Percentiles rank a stretch among this genome's conserved stretches.
Conservation (phyloP, 2,113 vertebrate species). For the Pogonocichla stellata region DNA sequence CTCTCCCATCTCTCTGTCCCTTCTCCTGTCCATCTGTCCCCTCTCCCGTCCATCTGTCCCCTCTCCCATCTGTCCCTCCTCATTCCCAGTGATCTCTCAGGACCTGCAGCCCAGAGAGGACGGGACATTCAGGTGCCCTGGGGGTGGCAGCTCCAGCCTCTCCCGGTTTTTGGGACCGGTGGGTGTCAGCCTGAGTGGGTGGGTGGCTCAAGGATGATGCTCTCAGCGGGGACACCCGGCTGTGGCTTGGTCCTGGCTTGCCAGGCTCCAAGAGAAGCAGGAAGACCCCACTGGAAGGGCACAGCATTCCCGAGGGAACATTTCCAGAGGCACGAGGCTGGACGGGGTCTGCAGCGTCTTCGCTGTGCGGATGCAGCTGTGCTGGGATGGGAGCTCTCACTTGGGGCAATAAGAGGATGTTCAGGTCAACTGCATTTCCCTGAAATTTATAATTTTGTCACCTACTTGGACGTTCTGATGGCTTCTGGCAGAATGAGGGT, state of each 20-base stretch:
- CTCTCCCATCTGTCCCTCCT: not conserved
- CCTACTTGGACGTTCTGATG: not conserved
- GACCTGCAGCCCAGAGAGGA: not conserved
- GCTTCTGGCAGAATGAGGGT: not conserved
- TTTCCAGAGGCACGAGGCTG: accelerated
- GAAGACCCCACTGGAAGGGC: accelerated
- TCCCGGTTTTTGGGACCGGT: accelerated
- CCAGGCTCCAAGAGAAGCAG: accelerated
- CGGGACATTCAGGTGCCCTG: accelerated
- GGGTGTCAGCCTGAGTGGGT: not conserved
- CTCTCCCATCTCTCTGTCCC: accelerated
- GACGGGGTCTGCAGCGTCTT: accelerated
- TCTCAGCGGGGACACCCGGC: accelerated
- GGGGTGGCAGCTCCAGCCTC: not conserved
- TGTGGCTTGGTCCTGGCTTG: accelerated
- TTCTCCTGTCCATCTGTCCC: not conserved
- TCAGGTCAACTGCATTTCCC: not conserved
- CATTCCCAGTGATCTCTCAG: not conserved
- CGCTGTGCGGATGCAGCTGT: accelerated
- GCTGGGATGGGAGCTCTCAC: not conserved
- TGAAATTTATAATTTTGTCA: not conserved
- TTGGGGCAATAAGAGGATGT: not conserved
- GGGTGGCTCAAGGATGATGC: not conserved
- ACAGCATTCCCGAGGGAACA: not conserved
- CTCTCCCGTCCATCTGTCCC: not conserved